These are phyloP conservation scores for Taphrorychus bicolor DNA, from an alignment of 2,888 invertebrate genomes.

Conservation along the genomic window DNA sequence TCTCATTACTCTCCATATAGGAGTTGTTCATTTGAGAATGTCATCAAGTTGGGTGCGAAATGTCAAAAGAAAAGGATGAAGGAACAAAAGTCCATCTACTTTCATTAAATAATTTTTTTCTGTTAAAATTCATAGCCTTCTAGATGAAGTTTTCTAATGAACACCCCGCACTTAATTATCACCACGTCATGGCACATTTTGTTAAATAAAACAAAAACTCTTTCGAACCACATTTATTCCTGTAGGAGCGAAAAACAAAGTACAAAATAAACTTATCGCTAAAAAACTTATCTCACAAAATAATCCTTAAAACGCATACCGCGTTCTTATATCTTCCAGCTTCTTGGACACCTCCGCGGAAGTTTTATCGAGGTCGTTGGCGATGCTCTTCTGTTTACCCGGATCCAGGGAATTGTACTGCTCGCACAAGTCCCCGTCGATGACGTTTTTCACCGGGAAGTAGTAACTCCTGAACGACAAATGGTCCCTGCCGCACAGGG, in stretches of 20 bases:
- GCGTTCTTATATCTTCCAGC: slow-evolving; percentile 96
- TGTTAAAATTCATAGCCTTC: no score
- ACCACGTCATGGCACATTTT: no score
- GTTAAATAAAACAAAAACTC: not conserved
- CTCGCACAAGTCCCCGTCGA: slow-evolving; percentile 99
- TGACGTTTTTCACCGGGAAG: slow-evolving; percentile 97
- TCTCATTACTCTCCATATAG: no score
- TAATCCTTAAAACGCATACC: slow-evolving; percentile 94
- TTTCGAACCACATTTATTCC: not conserved
- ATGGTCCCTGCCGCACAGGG: slow-evolving; percentile 97
- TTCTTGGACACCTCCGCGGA: slow-evolving; percentile 98
- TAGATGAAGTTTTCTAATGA: not conserved
- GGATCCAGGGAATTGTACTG: slow-evolving; percentile 97
- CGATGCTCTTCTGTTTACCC: slow-evolving; percentile 92
- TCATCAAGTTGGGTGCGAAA: no score
- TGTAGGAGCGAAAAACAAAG: not conserved
- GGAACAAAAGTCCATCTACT: no score
- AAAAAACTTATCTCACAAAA: not conserved
- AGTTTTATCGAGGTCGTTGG: slow-evolving; percentile 92
- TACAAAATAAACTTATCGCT: slow-evolving; percentile 2
- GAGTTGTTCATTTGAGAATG: no score
- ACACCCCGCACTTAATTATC: not conserved
- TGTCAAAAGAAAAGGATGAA: no score
- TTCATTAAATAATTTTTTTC: no score
- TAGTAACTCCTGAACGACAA: slow-evolving; percentile 96